Evolutionary conservation across 2,113 vertebrate genomes (phyloP).

Genomic region (Nansenia antarctica): DNA sequence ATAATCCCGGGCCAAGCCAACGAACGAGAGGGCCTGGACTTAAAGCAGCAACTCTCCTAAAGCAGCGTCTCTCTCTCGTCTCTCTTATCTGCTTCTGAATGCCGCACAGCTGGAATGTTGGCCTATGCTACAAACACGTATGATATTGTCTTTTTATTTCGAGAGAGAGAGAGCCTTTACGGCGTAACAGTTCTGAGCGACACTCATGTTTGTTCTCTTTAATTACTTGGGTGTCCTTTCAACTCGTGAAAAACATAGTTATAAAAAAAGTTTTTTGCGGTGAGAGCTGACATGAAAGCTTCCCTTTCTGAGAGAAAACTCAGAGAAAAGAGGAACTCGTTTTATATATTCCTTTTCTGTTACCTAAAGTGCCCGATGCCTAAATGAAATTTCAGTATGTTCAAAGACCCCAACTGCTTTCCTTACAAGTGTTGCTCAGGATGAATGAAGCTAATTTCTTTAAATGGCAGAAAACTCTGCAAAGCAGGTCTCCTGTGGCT

Average conservation of each 20-base stretch:
- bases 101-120: not conserved
- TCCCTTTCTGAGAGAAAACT: slow-evolving; percentile 44
- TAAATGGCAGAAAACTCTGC: slow-evolving; percentile 41
- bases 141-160: slow-evolving; percentile 17
- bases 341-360: slow-evolving; percentile 37
- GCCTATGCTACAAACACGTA: not conserved
- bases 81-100: not conserved
- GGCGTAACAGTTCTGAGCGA: slow-evolving; percentile 12
- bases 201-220: slow-evolving; percentile 40
- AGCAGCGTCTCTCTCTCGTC: not conserved
- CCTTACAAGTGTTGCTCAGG: slow-evolving; percentile 27
- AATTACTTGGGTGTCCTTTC: slow-evolving; percentile 44
- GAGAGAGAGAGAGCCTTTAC: slow-evolving; percentile 12
- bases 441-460: slow-evolving; percentile 46
- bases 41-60: not conserved
- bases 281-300: slow-evolving; percentile 40
- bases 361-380: slow-evolving; percentile 42
- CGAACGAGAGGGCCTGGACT: not conserved
- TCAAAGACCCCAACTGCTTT: slow-evolving; percentile 45
- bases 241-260: slow-evolving; percentile 39
- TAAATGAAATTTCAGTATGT: slow-evolving; percentile 45
- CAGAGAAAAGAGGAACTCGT: slow-evolving; percentile 27
- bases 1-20: not conserved
- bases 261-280: slow-evolving; percentile 25
- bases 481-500: slow-evolving; percentile 43